Percentiles rank a stretch among this genome's conserved stretches.
Evolutionary conservation across 2,113 vertebrate genomes (phyloP).

Genomic region (Nanorana parkeri): DNA sequence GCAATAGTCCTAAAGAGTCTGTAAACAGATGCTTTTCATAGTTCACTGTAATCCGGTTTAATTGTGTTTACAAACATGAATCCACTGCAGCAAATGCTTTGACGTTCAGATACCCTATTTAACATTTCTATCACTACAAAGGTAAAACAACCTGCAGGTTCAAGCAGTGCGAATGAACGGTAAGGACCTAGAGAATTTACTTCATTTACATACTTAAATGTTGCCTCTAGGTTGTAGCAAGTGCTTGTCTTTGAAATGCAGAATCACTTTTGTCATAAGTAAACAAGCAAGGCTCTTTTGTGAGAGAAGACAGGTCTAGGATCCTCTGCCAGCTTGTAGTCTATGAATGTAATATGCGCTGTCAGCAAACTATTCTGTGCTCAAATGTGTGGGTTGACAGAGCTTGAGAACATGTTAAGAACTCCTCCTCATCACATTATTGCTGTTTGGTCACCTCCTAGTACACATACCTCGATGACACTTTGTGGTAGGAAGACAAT

Average conservation of each 20-base stretch:
- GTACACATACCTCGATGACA: no score
- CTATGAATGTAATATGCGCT: not conserved
- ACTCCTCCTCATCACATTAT: not conserved
- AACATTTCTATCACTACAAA: slow-evolving; percentile 63
- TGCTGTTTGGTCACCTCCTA: no score
- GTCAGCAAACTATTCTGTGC: not conserved
- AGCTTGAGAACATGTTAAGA: not conserved
- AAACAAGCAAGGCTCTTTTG: slow-evolving; percentile 35
- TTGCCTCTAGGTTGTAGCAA: slow-evolving; percentile 59
- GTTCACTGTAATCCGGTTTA: slow-evolving; percentile 59
- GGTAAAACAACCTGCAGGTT: slow-evolving; percentile 59
- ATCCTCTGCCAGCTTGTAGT: slow-evolving; percentile 3
- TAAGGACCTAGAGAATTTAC: slow-evolving; percentile 58
- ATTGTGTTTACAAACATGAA: slow-evolving; percentile 36
- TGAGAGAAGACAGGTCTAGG: slow-evolving; percentile 14
- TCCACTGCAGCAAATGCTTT: slow-evolving; percentile 26
- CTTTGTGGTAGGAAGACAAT: no score
- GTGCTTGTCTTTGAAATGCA: slow-evolving; percentile 67
- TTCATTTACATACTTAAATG: slow-evolving; percentile 68
- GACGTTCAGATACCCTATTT: slow-evolving; percentile 56
- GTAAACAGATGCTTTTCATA: slow-evolving; percentile 59
- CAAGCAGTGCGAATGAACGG: slow-evolving; percentile 46
- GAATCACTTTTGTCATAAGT: slow-evolving; percentile 54
- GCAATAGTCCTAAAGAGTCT: no score
- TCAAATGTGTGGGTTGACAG: not conserved